phyloP scores from a whole-genome alignment of 2,797 vertebrate species.

The Liasis olivaceus region DNA sequence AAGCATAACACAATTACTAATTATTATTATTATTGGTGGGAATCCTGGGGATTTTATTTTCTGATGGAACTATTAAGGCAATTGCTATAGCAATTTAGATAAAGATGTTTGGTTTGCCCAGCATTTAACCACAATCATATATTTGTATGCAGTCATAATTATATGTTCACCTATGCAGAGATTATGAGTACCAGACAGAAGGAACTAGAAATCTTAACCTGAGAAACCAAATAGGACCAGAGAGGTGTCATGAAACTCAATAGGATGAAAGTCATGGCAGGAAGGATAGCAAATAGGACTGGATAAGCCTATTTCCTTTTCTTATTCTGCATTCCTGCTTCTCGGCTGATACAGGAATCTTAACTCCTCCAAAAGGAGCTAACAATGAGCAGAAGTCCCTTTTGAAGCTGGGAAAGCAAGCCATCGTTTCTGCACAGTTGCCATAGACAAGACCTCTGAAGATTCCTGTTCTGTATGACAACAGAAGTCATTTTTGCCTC shows the following conservation, averaged over 20 bases:
- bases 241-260: background rate
- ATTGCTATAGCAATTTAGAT: background rate
- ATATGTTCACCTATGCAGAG: background rate
- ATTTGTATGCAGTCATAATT: background rate
- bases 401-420: conserved; percentile 11
- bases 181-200: background rate
- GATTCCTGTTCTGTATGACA: conserved; percentile 20
- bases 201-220: background rate
- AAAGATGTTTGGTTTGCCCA: background rate
- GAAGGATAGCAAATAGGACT: background rate
- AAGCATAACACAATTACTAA: background rate
- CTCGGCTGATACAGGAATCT: background rate
- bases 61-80: background rate
- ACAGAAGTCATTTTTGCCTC: conserved; percentile 36
- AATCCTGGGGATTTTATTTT: background rate
- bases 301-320: background rate
- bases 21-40: background rate
- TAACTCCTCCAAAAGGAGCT: background rate
- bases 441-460: conserved; percentile 9
- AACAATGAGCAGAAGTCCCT: conserved; percentile 21
- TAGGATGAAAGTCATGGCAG: background rate
- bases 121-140: background rate
- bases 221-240: background rate
- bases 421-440: background rate
- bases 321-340: background rate